Evolutionary conservation across 2,113 vertebrate genomes (phyloP), one percentile per base, ranked within the genome.

Genomic region (Rhodinocichla rosea): DNA sequence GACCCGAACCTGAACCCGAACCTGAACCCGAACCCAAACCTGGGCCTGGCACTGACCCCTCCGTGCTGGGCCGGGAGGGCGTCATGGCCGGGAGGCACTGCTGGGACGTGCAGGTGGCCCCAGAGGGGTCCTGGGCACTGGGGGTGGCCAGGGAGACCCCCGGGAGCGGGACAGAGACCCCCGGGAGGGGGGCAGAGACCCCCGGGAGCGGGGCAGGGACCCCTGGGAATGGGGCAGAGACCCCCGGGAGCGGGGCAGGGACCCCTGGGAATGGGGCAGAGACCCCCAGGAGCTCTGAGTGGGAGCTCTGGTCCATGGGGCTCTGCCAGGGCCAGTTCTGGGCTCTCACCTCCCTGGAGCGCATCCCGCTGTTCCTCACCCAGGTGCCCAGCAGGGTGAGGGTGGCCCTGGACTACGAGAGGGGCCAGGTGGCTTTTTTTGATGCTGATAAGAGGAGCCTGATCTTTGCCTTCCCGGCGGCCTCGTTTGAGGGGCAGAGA

Each of bases 91-190:
- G 11, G 33, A 13, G 47, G 22, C 12, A 27, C 49, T 96, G 94
- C 87, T 96, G 95, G 94, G 92, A 95, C 23, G 95, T 69, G 50
- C 73, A 76, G 73, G 94, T 91, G 87, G 2, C 80, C 1, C 55
- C 87, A 7, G 10, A 6, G 30, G 95, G 95, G 3, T 95, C 89
- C 63, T 96, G 95, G 95, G 95, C 94, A 0, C 12, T 96, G 2
- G 95, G 95, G 19, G 95, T 95, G 87, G 81, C 90, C 84, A 37
- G 3, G 15, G 50, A 44, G 56, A 9, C 32, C 52, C 27, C 37
- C 21, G 40, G 11, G 30, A 56, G 8, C 3, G 35, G 3, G 3
- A 30, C 20, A 1, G 45, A 26, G 47, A 27, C 22, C 45, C 44
- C 19, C 21, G 11, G 45, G 45, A 20, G 3, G 21, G 45, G 45